Evolutionary conservation across 2,888 invertebrate genomes (phyloP), one percentile per base, ranked within the genome.

Genomic region (Ormyrus thymus): DNA sequence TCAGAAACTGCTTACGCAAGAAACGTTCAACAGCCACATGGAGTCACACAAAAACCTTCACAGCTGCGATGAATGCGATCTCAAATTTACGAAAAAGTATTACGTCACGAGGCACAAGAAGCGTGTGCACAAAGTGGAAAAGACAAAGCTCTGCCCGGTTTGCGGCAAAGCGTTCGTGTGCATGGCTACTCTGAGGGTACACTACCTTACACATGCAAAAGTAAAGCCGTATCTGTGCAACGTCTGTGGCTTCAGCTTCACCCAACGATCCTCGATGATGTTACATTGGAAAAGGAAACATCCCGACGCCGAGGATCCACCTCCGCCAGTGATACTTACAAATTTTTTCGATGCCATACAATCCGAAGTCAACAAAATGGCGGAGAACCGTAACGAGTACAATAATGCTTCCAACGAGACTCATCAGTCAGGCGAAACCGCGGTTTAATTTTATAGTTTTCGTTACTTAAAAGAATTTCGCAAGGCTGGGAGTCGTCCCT

Each of bases 261-360:
- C 94, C 84, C 94, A 95, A 55, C 68, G 82, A 7, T 82, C 82
- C 7, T 84, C 79, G 69, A 84, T 85, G 85, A 84, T 83, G 84
- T 58, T 82, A 8, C 84, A 84, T 45, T 81, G 81, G 81, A 82
- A 82, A 45, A 78, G 81, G n/a, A 80, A 81, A 8, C 84, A 84
- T 71, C 84, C 84, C 0, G 84, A 83, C 5, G 78, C 79, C 1
- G 81, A 74, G 46, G 78, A 82, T 15, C 82, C 84, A 7, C 84
- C 84, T 4, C 84, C 84, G 4, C 84, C 84, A 2, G 83, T 84
- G 7, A 82, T 82, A 58, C 81, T 84, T 6, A 84, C 82, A 3
- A 80, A 78, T 15, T 79, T 78, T 15, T 78, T 78, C 55, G 79
- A 75, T 62, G 62, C 51, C 53, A 68, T 71, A 62, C 29, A 51